Percentiles rank a stretch among this genome's conserved stretches.
phyloP scores from a whole-genome alignment of 2,888 invertebrate species.

The Galeruca laticollis region DNA sequence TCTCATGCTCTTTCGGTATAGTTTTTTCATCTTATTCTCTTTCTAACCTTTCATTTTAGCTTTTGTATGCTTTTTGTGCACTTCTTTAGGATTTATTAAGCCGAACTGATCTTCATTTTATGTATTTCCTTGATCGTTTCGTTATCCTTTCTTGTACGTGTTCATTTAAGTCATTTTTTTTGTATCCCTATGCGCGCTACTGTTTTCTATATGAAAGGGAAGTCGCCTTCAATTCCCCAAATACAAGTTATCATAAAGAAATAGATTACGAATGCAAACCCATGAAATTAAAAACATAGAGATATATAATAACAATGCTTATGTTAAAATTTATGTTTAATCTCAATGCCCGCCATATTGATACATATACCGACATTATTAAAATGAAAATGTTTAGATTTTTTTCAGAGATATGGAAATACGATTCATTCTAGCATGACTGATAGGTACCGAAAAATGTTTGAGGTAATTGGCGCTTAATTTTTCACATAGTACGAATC shows the following conservation, averaged over 20 bases:
- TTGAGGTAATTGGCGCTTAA: slow-evolving; percentile 11
- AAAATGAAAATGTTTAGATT: slow-evolving; percentile 19
- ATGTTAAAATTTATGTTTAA: neutral
- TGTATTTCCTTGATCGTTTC: too few relatives aligned
- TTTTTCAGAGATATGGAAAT: slow-evolving; percentile 10
- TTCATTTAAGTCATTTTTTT: neutral
- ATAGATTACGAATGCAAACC: slow-evolving; percentile 25
- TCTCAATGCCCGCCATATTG: slow-evolving; percentile 14
- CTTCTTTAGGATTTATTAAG: neutral
- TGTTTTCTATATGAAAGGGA: slow-evolving; percentile 4
- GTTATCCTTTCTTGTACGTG: too few relatives aligned
- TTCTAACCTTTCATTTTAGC: too few relatives aligned
- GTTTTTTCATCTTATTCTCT: too few relatives aligned
- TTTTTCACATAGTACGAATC: neutral
- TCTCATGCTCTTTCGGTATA: too few relatives aligned
- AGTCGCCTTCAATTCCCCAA: slow-evolving; percentile 15
- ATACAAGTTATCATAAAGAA: slow-evolving; percentile 13
- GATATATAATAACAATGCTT: slow-evolving; percentile 23
- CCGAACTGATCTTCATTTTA: too few relatives aligned
- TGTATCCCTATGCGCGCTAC: neutral
- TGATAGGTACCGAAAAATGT: neutral
- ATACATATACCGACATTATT: slow-evolving; percentile 17
- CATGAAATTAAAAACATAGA: slow-evolving; percentile 22
- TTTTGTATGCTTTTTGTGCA: neutral
- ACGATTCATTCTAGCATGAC: slow-evolving; percentile 3